Conservation (phyloP, 1,140 invertebrate genomes). For the Rhynchophorus ferrugineus region DNA sequence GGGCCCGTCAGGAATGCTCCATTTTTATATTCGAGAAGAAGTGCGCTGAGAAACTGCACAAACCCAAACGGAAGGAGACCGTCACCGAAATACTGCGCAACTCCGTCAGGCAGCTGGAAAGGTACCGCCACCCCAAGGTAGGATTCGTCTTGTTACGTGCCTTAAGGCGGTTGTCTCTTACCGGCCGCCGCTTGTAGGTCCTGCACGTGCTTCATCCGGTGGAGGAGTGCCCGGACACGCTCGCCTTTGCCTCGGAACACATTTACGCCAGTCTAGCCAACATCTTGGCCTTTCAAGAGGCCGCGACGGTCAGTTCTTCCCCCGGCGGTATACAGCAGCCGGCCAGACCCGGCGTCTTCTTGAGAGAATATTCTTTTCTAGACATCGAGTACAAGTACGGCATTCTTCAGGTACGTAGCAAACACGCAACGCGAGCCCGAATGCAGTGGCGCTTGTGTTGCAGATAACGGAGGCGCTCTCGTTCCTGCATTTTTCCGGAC, state of each 20-base stretch:
- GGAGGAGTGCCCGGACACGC: constrained; percentile 74
- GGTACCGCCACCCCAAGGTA: constrained; percentile 75
- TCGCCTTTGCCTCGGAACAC: constrained; percentile 88
- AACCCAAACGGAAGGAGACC: constrained; percentile 84
- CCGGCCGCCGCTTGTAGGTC: constrained; percentile 44
- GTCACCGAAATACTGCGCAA: constrained; percentile 83
- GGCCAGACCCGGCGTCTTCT: constrained; percentile 47
- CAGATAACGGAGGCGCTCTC: constrained; percentile 91
- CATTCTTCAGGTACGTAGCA: constrained; percentile 75
- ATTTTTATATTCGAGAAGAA: constrained; percentile 94
- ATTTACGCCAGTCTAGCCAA: constrained; percentile 82
- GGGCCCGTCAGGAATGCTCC: constrained; percentile 72
- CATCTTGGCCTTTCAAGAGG: constrained; percentile 62
- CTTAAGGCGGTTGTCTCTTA: no score
- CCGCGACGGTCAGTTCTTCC: constrained; percentile 38
- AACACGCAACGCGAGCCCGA: no score
- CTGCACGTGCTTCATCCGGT: constrained; percentile 65
- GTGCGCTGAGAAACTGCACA: constrained; percentile 88
- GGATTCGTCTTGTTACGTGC: no score
- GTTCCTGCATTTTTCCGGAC: constrained; percentile 80
- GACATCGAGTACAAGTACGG: constrained; percentile 92
- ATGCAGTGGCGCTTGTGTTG: constrained; percentile 33
- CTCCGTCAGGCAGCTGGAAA: constrained; percentile 73
- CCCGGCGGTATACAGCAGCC: constrained; percentile 40
- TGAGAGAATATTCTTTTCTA: constrained; percentile 77